phyloP scores from a whole-genome alignment of 2,113 vertebrate genomes.

The Channa argus region DNA sequence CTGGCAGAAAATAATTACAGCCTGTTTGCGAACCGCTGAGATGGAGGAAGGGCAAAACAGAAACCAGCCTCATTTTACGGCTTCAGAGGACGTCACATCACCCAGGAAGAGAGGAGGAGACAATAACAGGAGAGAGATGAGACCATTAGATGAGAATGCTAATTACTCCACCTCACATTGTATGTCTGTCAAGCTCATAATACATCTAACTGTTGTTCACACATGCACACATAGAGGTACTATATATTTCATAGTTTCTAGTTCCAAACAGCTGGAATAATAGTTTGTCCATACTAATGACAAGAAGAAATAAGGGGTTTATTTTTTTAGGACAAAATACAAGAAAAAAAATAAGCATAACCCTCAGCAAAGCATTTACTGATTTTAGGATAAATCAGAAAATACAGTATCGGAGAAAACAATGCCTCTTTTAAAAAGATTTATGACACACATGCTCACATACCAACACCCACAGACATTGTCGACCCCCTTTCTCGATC shows the following conservation, averaged over 20 bases:
- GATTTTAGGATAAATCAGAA: constrained; percentile 66
- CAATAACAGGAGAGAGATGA: constrained; percentile 52
- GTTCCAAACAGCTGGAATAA: constrained; percentile 48
- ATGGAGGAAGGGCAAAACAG: constrained; percentile 76
- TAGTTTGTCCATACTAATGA: constrained; percentile 36
- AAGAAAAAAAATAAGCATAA: constrained; percentile 21
- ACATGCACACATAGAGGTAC: not conserved
- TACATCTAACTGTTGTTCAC: constrained; percentile 42
- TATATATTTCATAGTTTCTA: constrained; percentile 16
- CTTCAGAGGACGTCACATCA: constrained; percentile 81
- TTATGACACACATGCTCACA: constrained; percentile 67
- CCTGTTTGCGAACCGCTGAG: constrained; percentile 67
- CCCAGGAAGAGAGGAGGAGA: constrained; percentile 51
- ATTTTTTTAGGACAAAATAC: constrained; percentile 29
- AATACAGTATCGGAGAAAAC: constrained; percentile 62
- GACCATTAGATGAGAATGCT: constrained; percentile 64
- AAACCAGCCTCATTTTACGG: constrained; percentile 72
- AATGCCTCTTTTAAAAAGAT: constrained; percentile 68
- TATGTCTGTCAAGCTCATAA: constrained; percentile 67
- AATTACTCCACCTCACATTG: constrained; percentile 71
- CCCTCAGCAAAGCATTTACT: constrained; percentile 37
- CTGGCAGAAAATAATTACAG: constrained; percentile 84
- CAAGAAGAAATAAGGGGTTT: constrained; percentile 19
- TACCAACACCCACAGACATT: constrained; percentile 61
- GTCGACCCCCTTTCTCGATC: constrained; percentile 59